phyloP scores from a whole-genome alignment of 2,113 vertebrate genomes.

The Alouatta palliata region DNA sequence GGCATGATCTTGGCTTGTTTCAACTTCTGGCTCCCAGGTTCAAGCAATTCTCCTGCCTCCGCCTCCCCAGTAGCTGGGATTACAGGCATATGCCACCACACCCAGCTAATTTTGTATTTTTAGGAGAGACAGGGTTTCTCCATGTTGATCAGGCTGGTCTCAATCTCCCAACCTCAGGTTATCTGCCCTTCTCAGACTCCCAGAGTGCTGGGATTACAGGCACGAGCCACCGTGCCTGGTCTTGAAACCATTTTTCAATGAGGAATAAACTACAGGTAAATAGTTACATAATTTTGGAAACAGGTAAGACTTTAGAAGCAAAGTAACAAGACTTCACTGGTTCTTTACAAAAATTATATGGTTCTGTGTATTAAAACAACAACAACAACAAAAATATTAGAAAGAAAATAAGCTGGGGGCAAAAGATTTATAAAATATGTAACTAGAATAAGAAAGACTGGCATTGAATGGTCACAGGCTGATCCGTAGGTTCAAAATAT shows the following conservation, averaged over 20 bases:
- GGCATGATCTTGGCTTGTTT: too few relatives aligned
- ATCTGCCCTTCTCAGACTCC: too few relatives aligned
- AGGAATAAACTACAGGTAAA: neutral
- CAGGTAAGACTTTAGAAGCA: neutral
- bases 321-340: neutral
- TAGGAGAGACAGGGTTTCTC: too few relatives aligned
- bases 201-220: too few relatives aligned
- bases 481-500: neutral
- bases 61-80: too few relatives aligned
- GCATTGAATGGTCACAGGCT: neutral
- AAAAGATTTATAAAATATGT: neutral
- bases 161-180: too few relatives aligned
- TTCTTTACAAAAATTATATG: neutral
- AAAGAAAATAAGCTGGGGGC: neutral
- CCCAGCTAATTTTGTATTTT: too few relatives aligned
- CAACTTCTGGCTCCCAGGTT: too few relatives aligned
- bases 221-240: rapidly evolving
- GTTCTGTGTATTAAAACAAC: neutral
- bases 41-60: too few relatives aligned
- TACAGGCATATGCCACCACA: too few relatives aligned
- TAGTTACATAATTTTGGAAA: neutral
- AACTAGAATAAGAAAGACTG: neutral
- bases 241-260: neutral
- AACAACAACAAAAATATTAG: neutral
- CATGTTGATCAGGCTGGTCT: too few relatives aligned